Evolutionary conservation across 1,140 invertebrate genomes (phyloP).

Genomic region (Tetragnatha versicolor): DNA sequence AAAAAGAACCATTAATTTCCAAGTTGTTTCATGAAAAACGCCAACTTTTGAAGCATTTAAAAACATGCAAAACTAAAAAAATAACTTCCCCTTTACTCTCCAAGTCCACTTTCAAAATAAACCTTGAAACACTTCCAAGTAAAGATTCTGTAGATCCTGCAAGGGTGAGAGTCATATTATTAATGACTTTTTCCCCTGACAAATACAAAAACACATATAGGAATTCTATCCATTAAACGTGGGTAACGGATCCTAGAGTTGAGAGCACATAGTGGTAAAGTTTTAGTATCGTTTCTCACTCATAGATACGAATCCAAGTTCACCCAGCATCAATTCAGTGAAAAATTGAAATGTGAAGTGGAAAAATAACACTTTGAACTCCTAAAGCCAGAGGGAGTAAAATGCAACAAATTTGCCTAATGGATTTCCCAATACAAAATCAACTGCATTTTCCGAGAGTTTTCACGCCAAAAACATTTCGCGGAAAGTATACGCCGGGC

Average conservation of each 20-base stretch:
- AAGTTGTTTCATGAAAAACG: no score
- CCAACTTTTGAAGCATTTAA: no score
- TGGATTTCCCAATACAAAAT: constrained; percentile 33
- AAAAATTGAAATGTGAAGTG: constrained; percentile 18
- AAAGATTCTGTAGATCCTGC: no score
- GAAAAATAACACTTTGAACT: no score
- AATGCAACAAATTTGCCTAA: constrained; percentile 20
- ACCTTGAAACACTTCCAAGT: no score
- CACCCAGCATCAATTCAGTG: not conserved
- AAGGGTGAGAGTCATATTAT: constrained; percentile 37
- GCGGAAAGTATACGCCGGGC: no score
- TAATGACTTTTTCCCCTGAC: constrained; percentile 19
- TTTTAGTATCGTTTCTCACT: not conserved
- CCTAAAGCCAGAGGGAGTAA: not conserved
- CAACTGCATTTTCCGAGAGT: no score
- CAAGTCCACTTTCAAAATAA: no score
- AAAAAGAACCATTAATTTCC: no score
- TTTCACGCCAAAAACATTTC: no score
- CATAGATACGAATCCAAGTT: not conserved
- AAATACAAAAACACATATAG: constrained; percentile 13
- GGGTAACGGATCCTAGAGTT: constrained; percentile 6
- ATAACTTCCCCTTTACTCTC: no score
- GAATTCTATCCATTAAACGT: constrained; percentile 1
- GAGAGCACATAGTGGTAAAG: not conserved
- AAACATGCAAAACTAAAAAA: no score